Evolutionary conservation across 2,888 invertebrate genomes (phyloP), one percentile per base, ranked within the genome.

Genomic region (Bellardia bayeri): DNA sequence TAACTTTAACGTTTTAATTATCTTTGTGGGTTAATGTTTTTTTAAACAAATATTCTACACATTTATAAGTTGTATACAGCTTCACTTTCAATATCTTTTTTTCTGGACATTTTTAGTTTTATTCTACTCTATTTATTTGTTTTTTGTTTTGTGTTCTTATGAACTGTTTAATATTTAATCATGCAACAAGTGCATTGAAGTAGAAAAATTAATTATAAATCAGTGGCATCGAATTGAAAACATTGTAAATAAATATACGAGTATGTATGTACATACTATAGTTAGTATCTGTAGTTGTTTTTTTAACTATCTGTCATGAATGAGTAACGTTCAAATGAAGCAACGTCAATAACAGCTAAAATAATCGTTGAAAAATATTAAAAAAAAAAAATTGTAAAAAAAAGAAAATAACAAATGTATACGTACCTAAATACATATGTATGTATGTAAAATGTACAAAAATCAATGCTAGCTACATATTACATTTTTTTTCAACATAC

Each of bases 121-220:
- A 23, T 56, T 56, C 9, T 23, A 56, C 23, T 56, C 16, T 56
- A 56, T 56, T 56, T 56, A 4, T n/a, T 54, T 54, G 4, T 37
- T 13, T 14, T 37, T 13, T 33, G 11, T 61, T 33, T 33, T 61
- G 14, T 61, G 9, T 61, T 61, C 58, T 33, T 33, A 33, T 33
- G 61, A 61, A 61, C 61, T 61, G 33, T 33, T 37, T 14, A 61
- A 61, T 14, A 61, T 61, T 61, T 61, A 61, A 61, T 61, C 61
- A 61, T 61, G 61, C 83, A 84, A 80, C 69, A 80, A 80, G 54
- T 85, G 58, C 74, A 85, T 54, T 80, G 68, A 85, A 80, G 80
- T 80, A 63, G 79, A 85, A 85, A 80, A 85, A 69, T 69, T 85
- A 79, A 84, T 84, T 74, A 68, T 74, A 74, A 84, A 45, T 85